Evolutionary conservation across 2,888 invertebrate species (phyloP).

Genomic region (Drosophila algonquin): DNA sequence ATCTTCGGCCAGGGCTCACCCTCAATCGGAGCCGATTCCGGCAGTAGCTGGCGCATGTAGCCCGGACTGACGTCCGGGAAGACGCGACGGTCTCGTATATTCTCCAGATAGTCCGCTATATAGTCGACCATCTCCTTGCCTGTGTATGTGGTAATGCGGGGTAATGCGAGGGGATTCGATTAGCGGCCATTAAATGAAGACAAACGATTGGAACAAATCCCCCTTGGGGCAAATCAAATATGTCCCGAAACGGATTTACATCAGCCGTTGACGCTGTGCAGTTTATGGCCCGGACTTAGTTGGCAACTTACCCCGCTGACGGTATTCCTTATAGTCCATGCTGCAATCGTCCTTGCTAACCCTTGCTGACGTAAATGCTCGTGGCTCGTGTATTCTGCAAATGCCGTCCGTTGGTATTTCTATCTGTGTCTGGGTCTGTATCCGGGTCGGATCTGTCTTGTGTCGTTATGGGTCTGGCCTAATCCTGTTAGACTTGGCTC

Average conservation of each 20-base stretch:
- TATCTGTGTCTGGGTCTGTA: background rate
- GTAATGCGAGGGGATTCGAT: conserved; percentile 15
- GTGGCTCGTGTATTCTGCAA: conserved; percentile 9
- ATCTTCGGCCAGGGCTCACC: conserved; percentile 97
- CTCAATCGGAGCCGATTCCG: conserved; percentile 92
- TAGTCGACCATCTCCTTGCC: conserved; percentile 99
- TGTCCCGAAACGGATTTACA: conserved; percentile 42
- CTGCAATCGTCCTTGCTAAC: conserved; percentile 30
- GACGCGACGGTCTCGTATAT: conserved; percentile 94
- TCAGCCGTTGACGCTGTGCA: conserved; percentile 56
- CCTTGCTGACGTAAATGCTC: conserved; percentile 37
- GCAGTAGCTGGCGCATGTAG: conserved; percentile 93
- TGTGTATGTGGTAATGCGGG: conserved; percentile 76
- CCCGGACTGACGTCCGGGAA: conserved; percentile 98
- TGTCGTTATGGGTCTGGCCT: conserved; percentile 34
- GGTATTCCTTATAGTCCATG: conserved; percentile 86
- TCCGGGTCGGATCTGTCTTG: background rate
- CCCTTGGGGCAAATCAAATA: conserved; percentile 64
- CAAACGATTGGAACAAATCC: conserved; percentile 50
- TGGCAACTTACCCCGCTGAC: conserved; percentile 84
- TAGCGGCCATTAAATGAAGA: conserved; percentile 51
- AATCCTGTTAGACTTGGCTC: conserved; percentile 36
- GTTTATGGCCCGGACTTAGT: conserved; percentile 59
- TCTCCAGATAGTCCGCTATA: conserved; percentile 97
- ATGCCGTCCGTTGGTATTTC: conserved; percentile 17